Evolutionary conservation across 2,113 vertebrate genomes (phyloP).

Genomic region (Oryctolagus cuniculus): mOryCun1.1 NC_091438.1:142747001-142747500

Average conservation of each 20-base stretch:
- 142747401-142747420: not conserved
- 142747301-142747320: constrained; percentile 14
- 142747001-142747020: not conserved
- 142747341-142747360: not conserved
- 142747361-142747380: not conserved
- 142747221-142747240: not conserved
- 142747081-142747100: constrained; percentile 7
- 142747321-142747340: not conserved
- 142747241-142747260: constrained; percentile 33
- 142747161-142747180: constrained; percentile 26
- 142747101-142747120: not conserved
- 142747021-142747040: constrained; percentile 14
- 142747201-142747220: constrained; percentile 51
- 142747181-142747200: constrained; percentile 12
- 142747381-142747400: constrained; percentile 1
- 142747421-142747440: not conserved
- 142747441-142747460: not conserved
- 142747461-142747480: constrained; percentile 18
- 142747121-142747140: constrained; percentile 18
- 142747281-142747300: not conserved
- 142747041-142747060: not conserved
- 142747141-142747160: not conserved
- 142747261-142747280: not conserved
- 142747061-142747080: constrained; percentile 30
- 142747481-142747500: constrained; percentile 6